Evolutionary conservation across 2,888 invertebrate genomes (phyloP), one percentile per base, ranked within the genome.

Genomic region (Dinocampus coccinellae): DNA sequence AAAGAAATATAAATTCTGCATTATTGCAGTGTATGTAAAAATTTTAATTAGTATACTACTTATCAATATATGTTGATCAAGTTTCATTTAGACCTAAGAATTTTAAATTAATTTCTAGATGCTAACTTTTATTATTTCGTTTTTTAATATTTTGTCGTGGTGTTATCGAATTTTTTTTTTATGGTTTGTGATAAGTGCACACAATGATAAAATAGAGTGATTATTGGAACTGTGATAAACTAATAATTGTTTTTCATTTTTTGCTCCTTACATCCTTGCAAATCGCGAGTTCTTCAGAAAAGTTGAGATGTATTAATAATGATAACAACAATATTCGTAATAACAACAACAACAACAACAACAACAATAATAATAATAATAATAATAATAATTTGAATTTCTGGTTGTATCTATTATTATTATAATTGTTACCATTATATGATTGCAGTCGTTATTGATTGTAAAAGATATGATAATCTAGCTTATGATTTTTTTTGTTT

Each of bases 161-260:
- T 22, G 26, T 24, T 16, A 69, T 63, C 39, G 55, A 33, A 42
- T 55, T 69, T 69, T 55, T 29, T 47, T 69, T 42, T 52, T 10
- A 52, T 52, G 29, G 33, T 24, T 64, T 22, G 47, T 33, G 16
- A 52, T 52, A 20, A 7, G 13, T 26, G 3, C 39, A 69, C 63
- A 39, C 33, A 26, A 58, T 64, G 42, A 64, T 52, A 47, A 55
- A 47, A 64, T 16, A 39, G 69, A 58, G 60, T 58, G 70, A 58
- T 58, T 58, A 58, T 76, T 77, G 76, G 76, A 75, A 79, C 78
- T 79, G 79, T 79, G 79, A 79, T 79, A 78, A 77, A 76, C 77
- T 73, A 70, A 73, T n/a, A 3, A 75, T 74, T 73, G 63, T 75
- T 70, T 57, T 61, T 26, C 26, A 3, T 7, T 7, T 20, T 55